Percentiles rank a stretch among this genome's conserved stretches.
Evolutionary conservation across 2,888 invertebrate species (phyloP).

Genomic region (Rotaria magnacalcarata): DNA sequence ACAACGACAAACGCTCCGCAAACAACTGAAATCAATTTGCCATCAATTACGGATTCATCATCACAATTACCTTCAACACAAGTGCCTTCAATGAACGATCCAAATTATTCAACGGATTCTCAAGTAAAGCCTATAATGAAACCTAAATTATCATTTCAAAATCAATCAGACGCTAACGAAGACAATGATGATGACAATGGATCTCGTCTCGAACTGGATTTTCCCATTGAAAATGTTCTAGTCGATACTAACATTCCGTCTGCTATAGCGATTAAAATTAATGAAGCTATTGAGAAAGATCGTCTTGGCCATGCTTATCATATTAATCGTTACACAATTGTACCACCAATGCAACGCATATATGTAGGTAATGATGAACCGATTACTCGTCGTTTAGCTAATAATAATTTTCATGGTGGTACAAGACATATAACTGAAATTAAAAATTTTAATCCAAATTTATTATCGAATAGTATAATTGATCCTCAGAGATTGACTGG

Average conservation of each 20-base stretch:
- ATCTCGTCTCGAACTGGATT: neutral
- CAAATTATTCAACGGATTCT: neutral
- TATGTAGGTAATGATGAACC: neutral
- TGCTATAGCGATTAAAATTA: neutral
- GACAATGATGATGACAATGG: neutral
- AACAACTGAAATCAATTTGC: neutral
- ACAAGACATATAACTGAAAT: neutral
- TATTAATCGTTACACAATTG: neutral
- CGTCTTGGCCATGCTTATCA: neutral
- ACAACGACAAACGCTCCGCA: neutral
- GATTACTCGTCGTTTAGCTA: neutral
- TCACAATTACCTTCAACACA: neutral
- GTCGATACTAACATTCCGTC: neutral
- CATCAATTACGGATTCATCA: neutral
- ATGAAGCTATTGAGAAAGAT: neutral
- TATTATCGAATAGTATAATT: neutral
- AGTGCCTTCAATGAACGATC: neutral
- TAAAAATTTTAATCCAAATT: neutral
- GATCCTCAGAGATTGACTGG: neutral
- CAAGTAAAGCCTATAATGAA: too few relatives aligned
- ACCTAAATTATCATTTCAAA: neutral
- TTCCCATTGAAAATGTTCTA: constrained; percentile 13
- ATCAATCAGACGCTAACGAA: neutral
- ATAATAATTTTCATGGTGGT: neutral
- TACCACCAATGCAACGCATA: neutral